phyloP scores from a whole-genome alignment of 1,140 invertebrate genomes.

The Centruroides vittatus region DNA sequence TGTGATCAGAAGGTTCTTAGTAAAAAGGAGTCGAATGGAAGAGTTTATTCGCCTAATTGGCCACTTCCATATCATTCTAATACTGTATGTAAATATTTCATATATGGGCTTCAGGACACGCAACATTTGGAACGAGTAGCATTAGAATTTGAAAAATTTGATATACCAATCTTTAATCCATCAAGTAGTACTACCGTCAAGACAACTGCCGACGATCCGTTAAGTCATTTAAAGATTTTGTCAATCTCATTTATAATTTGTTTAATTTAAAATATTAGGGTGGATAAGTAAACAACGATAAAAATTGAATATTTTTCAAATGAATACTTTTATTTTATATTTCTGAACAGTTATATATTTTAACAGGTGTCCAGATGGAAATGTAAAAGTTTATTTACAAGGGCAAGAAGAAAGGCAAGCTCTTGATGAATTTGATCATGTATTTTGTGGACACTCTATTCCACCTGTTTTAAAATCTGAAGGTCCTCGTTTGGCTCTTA shows the following conservation, averaged over 20 bases:
- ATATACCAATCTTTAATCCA: constrained; percentile 37
- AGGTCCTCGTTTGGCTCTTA: constrained; percentile 81
- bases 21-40: constrained; percentile 76
- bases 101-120: constrained; percentile 90
- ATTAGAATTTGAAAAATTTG: constrained; percentile 72
- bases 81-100: constrained; percentile 91
- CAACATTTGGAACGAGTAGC: constrained; percentile 86
- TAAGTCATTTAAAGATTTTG: too few relatives aligned
- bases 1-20: constrained; percentile 95
- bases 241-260: too few relatives aligned
- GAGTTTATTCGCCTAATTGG: constrained; percentile 88
- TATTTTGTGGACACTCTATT: constrained; percentile 68
- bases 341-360: background rate
- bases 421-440: constrained; percentile 82
- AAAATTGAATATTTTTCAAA: background rate
- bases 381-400: constrained; percentile 78
- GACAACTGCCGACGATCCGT: too few relatives aligned
- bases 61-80: constrained; percentile 86
- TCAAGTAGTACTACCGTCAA: too few relatives aligned
- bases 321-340: background rate
- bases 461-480: constrained; percentile 57
- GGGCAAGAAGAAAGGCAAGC: constrained; percentile 84
- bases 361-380: constrained; percentile 66
- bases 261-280: too few relatives aligned
- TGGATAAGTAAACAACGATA: too few relatives aligned